Evolutionary conservation across 2,888 invertebrate species (phyloP), one percentile per base, ranked within the genome.

Genomic region (Icerya purchasi): DNA sequence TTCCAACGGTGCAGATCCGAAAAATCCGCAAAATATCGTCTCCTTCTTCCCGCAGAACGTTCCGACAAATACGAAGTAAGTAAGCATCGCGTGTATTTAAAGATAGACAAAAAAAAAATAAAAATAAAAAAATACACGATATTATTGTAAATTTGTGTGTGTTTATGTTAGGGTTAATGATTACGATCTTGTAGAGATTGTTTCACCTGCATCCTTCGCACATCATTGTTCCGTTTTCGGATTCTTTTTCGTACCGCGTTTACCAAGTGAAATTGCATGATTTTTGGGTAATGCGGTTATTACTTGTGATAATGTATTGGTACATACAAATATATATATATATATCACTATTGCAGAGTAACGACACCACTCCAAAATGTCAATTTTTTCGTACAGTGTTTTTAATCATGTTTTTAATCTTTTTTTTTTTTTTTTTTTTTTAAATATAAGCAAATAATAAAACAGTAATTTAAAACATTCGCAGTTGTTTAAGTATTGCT

Each of bases 41-140:
- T 59, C 59, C 50, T 59, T 54, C 59, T 59, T 59, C 59, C 59
- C 59, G 21, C 54, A 54, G 54, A 59, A 54, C 50, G 22, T 51
- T 50, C 24, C 54, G 54, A 55, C 54, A 54, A 50, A 50, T 54
- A 20, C 50, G 18, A 59, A 59, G 59, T 59, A 54, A 59, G 59
- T 59, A 20, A 50, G 24, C 10, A 18, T 21, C 23, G 23, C 23
- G 19, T 36, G 56, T 50, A 56, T 56, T 36, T 14, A 36, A 57
- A 53, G 25, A 23, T 57, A n/a, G 19, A 52, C 21, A 10, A 20
- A 53, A 24, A 57, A 21, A 22, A 21, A 51, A 23, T 2, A 22
- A 22, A 58, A 53, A 53, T 53, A 3, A 20, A 53, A 5, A 21
- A 20, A 22, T 2, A 18, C 21, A 21, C 3, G 21, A 14, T 22